phyloP scores from a whole-genome alignment of 2,113 vertebrate species.

The Pungitius pungitius region DNA sequence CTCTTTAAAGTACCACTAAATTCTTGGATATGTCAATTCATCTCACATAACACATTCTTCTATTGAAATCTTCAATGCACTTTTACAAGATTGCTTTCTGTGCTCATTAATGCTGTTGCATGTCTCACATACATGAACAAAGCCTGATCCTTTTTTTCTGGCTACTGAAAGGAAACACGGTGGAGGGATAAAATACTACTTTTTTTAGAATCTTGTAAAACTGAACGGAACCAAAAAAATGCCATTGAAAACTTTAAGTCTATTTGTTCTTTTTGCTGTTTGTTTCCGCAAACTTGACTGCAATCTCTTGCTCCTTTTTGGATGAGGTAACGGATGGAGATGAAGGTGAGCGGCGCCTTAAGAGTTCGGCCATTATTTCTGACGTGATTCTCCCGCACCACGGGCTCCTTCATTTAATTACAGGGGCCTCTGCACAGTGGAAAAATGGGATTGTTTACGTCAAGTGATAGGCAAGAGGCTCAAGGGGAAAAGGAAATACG shows the following conservation, averaged over 20 bases:
- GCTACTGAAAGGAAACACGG: background rate
- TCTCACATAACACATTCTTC: background rate
- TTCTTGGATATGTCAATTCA: no score
- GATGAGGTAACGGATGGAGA: background rate
- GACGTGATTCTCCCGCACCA: background rate
- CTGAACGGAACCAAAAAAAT: background rate
- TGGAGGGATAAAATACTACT: background rate
- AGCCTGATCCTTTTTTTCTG: slow-evolving; percentile 1
- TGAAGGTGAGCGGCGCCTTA: slow-evolving; percentile 17
- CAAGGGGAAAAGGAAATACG: slow-evolving; percentile 17
- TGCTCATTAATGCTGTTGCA: background rate
- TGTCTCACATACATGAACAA: background rate
- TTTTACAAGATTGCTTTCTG: slow-evolving; percentile 9
- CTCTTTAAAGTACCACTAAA: no score
- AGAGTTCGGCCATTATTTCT: slow-evolving; percentile 2
- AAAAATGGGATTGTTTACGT: slow-evolving; percentile 25
- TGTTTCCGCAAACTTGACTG: background rate
- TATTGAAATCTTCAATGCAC: background rate
- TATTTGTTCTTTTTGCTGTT: background rate
- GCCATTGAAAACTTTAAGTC: background rate
- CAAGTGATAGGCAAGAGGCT: slow-evolving; percentile 2
- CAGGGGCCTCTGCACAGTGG: slow-evolving; percentile 5
- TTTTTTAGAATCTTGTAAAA: background rate
- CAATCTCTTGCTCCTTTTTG: background rate
- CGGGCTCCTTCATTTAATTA: slow-evolving; percentile 20